Evolutionary conservation across 2,888 invertebrate species (phyloP).

Genomic region (Melolontha melolontha): DNA sequence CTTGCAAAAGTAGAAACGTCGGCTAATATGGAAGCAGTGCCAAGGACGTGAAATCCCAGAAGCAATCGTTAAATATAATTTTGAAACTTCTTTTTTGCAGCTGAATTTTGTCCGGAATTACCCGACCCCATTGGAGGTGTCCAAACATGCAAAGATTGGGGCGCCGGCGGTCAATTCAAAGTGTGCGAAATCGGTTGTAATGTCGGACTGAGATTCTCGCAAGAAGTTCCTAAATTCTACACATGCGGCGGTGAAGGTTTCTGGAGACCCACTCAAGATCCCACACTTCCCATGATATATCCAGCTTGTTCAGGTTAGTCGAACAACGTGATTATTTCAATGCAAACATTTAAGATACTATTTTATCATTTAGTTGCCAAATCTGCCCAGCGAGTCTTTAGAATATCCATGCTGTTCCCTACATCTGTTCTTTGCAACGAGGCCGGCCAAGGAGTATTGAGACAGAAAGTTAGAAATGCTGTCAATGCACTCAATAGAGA

Average conservation of each 20-base stretch:
- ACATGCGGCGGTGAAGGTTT: conserved; percentile 98
- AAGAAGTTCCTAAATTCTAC: conserved; percentile 95
- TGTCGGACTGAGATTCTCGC: conserved; percentile 88
- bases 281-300: conserved; percentile 84
- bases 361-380: conserved; percentile 74
- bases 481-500: conserved; percentile 92
- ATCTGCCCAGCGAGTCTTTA: conserved; percentile 95
- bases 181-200: conserved; percentile 93
- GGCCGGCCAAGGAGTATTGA: conserved; percentile 91
- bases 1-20: no score
- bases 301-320: conserved; percentile 89
- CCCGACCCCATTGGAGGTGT: conserved; percentile 91
- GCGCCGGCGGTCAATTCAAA: conserved; percentile 95
- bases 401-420: conserved; percentile 94
- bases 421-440: conserved; percentile 96
- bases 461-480: conserved; percentile 89
- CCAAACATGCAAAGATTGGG: conserved; percentile 95
- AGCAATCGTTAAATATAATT: no score
- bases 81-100: conserved; percentile 68
- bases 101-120: conserved; percentile 91
- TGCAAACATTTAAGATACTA: conserved; percentile 2
- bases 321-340: neutral
- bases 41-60: no score
- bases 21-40: no score
- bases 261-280: conserved; percentile 91